A percentile compares a stretch with the other conserved stretches of the same genome.
Conservation (phyloP, 2,888 invertebrate genomes). For the Tridacna crocea region DNA sequence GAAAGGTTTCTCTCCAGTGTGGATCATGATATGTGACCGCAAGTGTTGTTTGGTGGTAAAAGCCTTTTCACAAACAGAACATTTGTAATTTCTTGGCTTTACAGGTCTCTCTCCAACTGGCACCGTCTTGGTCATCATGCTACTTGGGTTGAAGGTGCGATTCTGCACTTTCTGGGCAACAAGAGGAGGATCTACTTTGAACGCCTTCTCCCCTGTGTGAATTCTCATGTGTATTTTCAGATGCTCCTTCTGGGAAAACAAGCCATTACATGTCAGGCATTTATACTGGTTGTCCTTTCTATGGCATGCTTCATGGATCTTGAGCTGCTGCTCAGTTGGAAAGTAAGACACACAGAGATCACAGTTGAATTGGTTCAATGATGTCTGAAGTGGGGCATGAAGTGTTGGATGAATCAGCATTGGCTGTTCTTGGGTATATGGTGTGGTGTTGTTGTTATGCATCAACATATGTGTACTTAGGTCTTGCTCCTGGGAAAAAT, state of each 20-base stretch:
- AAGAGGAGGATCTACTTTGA: neutral
- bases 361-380: conserved; percentile 16
- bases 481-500: conserved; percentile 19
- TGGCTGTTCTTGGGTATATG: conserved; percentile 16
- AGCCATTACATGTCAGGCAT: conserved; percentile 18
- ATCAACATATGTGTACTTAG: conserved; percentile 22
- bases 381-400: neutral
- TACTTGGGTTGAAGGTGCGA: neutral
- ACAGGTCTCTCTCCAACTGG: conserved; percentile 5
- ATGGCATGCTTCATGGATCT: conserved; percentile 19
- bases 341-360: conserved; percentile 22
- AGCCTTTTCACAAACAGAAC: conserved; percentile 37
- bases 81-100: conserved; percentile 24
- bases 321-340: conserved; percentile 17
- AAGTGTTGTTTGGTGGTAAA: conserved; percentile 44
- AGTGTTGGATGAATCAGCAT: conserved; percentile 9
- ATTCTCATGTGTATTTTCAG: conserved; percentile 16
- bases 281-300: conserved; percentile 20
- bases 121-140: neutral
- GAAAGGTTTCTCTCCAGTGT: conserved; percentile 39
- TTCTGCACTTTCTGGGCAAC: neutral
- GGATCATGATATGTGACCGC: conserved; percentile 40
- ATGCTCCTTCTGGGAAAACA: conserved; percentile 18
- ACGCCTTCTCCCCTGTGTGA: conserved; percentile 1
- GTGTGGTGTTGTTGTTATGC: conserved; percentile 6